These are phyloP conservation scores for Drosophila bocqueti DNA, from an alignment of 1,140 invertebrate species.

Conservation along the genomic window DNA sequence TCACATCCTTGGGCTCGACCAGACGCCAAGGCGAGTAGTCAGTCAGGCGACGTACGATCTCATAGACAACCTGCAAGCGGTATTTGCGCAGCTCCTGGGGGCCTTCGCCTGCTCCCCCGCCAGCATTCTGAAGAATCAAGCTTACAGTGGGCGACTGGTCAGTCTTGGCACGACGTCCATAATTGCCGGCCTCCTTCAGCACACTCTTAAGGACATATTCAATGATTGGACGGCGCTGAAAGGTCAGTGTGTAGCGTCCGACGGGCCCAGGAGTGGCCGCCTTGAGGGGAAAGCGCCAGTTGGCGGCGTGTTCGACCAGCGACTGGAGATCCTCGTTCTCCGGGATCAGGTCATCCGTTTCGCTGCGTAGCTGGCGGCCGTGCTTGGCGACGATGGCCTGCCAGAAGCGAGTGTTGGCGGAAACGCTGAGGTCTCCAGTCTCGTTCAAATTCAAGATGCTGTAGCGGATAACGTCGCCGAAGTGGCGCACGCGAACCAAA, in stretches of 20 bases:
- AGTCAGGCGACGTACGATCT: conserved; percentile 45
- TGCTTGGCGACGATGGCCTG: conserved; percentile 4
- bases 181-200: conserved; percentile 11
- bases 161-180: conserved; percentile 25
- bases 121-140: conserved; percentile 2
- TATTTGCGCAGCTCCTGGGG: conserved; percentile 48
- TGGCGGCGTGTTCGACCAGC: conserved; percentile 25
- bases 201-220: conserved; percentile 26
- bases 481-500: conserved; percentile 15
- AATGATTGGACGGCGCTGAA: conserved; percentile 55
- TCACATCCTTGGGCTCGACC: conserved; percentile 9
- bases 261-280: background rate
- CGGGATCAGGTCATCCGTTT: conserved; percentile 9
- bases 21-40: conserved; percentile 53
- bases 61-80: conserved; percentile 43
- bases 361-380: conserved; percentile 16
- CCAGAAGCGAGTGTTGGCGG: conserved; percentile 42
- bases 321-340: conserved; percentile 10
- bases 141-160: conserved; percentile 7
- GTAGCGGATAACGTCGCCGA: conserved; percentile 53
- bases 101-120: background rate
- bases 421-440: conserved; percentile 48
- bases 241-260: conserved; percentile 45
- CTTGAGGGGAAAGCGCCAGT: conserved; percentile 50
- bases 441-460: conserved; percentile 23